Conservation (phyloP, 2,888 invertebrate species). For the Patella pellucida region DNA sequence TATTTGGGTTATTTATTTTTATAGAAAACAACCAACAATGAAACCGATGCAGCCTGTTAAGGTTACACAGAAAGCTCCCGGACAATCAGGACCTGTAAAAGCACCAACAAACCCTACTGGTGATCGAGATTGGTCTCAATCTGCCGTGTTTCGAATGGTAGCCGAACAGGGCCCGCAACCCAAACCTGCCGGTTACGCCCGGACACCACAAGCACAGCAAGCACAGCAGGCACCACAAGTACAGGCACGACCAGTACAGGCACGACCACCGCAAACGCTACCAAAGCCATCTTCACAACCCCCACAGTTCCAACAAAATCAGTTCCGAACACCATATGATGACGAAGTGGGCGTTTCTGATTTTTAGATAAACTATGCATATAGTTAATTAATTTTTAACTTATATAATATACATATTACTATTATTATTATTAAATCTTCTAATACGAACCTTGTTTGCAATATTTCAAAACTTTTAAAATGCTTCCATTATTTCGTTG, state of each 20-base stretch:
- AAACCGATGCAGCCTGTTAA: not conserved
- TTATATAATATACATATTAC: too few relatives aligned
- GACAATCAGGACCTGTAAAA: conserved; percentile 21
- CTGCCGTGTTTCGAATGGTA: conserved; percentile 50
- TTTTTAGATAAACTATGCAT: conserved; percentile 31
- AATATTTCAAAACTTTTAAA: too few relatives aligned
- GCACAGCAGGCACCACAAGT: not conserved
- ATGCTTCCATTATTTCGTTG: too few relatives aligned
- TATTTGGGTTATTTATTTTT: not conserved
- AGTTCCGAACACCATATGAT: conserved; percentile 28
- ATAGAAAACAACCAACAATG: conserved; percentile 5
- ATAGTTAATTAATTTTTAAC: too few relatives aligned
- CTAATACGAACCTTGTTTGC: too few relatives aligned
- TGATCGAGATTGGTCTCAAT: conserved; percentile 55
- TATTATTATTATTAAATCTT: too few relatives aligned
- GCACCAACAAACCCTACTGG: conserved; percentile 28
- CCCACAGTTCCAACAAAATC: conserved; percentile 22
- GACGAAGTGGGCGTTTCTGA: conserved; percentile 48
- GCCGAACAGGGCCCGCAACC: conserved; percentile 27
- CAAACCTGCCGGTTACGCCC: conserved; percentile 4
- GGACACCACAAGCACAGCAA: conserved; percentile 20
- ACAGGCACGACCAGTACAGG: conserved; percentile 18
- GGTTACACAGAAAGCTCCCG: conserved; percentile 7
- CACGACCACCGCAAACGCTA: conserved; percentile 18
- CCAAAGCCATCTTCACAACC: conserved; percentile 24